Evolutionary conservation across 2,113 vertebrate genomes (phyloP), one percentile per base, ranked within the genome.

Genomic region (Pterocles orientalis): DNA sequence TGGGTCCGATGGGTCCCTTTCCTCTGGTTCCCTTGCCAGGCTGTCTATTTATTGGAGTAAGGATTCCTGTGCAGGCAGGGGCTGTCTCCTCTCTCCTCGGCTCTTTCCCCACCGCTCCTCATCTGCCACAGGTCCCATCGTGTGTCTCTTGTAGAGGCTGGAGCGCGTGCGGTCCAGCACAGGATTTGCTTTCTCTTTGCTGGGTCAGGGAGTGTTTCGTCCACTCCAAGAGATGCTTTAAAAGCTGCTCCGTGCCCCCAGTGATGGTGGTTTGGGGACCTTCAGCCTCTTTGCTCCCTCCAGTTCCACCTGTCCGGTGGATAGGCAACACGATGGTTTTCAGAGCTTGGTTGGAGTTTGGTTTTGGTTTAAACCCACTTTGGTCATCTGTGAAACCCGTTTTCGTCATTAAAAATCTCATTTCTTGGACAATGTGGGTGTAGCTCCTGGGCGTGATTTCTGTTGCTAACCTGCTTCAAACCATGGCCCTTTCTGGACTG

Each of bases 1-100:
- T 91, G 95, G 80, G 64, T 66, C 68, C 7, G 10, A 72, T 47
- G 73, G 86, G 86, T 94, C 91, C 78, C 9, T 66, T 93, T 60
- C 18, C n/a, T 64, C 71, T 4, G 1, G 50, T 83, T 93, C 62
- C 69, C 76, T 92, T 86, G 93, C 91, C 69, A 88, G 89, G 80
- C n/a, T 84, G 39, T 16, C 8, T 76, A 3, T 33, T 48, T 76
- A 3, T 33, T 48, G 41, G 65, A 60, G 43, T n/a, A 14, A 48
- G 28, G 60, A 61, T 76, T 92, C 70, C 86, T 28, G 66, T 41
- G 1, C 0, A 2, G 82, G 23, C 75, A 60, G 65, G 48, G 28
- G 12, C 18, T 16, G 60, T 80, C 91, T 89, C 53, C 80, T 71
- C 82, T 82, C 69, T 83, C 72, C 45, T 95, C 90, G 61, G 39